Conservation (phyloP, 2,113 vertebrate species). For the Pseudorectes ferrugineus region DNA sequence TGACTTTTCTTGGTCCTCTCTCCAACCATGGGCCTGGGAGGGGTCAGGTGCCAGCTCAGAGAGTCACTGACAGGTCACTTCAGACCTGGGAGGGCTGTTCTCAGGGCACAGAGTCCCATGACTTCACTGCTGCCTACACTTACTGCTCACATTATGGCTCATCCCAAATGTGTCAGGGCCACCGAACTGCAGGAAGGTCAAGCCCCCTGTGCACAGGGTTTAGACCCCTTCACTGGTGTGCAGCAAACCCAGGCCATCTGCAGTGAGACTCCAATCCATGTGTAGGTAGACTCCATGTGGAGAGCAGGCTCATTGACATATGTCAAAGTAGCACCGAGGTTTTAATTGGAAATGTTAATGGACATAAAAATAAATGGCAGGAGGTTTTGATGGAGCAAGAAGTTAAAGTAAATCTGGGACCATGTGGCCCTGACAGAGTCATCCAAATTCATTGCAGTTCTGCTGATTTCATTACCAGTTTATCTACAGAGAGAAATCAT, state of each 20-base stretch:
- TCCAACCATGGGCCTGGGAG: neutral
- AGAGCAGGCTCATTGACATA: neutral
- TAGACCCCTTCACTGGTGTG: neutral
- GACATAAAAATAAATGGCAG: neutral
- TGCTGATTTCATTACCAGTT: neutral
- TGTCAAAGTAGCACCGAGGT: neutral
- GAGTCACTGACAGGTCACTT: neutral
- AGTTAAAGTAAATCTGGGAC: neutral
- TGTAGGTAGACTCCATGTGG: neutral
- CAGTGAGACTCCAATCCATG: neutral
- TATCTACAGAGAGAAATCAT: neutral
- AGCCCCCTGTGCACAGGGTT: neutral
- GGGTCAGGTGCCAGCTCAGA: neutral
- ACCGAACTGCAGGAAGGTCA: neutral
- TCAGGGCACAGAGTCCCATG: neutral
- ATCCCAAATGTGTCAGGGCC: neutral
- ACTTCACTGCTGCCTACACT: neutral
- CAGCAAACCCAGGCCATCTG: neutral
- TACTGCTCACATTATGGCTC: neutral
- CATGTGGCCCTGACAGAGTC: accelerated
- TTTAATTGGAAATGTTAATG: neutral
- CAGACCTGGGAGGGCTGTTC: neutral
- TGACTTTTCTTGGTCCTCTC: neutral
- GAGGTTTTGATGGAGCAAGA: neutral
- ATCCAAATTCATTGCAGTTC: neutral